A percentile compares a stretch with the other conserved stretches of the same genome.
Conservation (phyloP, 2,797 vertebrate species). For the Coilia nasus region DNA sequence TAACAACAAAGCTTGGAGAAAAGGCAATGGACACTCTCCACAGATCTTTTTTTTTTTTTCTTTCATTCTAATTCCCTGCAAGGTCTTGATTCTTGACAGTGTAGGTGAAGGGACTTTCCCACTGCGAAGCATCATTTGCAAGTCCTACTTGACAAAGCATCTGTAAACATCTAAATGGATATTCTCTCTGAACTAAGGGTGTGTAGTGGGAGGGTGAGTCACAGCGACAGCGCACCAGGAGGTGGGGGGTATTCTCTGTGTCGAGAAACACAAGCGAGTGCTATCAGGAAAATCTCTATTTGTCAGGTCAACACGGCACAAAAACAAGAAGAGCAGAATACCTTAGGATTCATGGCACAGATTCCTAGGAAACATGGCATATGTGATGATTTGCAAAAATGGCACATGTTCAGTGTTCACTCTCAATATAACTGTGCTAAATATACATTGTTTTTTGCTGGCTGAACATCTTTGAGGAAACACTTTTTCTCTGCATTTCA, state of each 20-base stretch:
- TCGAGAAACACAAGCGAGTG: background rate
- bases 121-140: too few relatives aligned
- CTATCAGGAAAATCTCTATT: background rate
- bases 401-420: background rate
- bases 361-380: background rate
- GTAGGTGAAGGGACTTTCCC: too few relatives aligned
- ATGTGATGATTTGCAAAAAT: background rate
- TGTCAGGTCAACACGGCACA: background rate
- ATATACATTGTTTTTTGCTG: background rate
- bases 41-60: too few relatives aligned
- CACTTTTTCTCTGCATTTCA: background rate
- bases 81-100: too few relatives aligned
- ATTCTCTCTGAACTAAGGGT: too few relatives aligned
- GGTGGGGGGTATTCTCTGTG: background rate
- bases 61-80: too few relatives aligned
- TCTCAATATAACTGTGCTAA: background rate
- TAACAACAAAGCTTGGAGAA: too few relatives aligned
- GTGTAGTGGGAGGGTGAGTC: background rate
- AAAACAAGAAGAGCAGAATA: background rate
- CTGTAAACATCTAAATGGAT: too few relatives aligned
- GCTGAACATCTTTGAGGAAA: background rate
- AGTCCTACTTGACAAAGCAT: too few relatives aligned
- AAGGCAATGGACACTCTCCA: too few relatives aligned
- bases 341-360: background rate
- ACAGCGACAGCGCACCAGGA: background rate